Evolutionary conservation across 2,797 vertebrate species (phyloP).

Genomic region (Uromys caudimaculatus): DNA sequence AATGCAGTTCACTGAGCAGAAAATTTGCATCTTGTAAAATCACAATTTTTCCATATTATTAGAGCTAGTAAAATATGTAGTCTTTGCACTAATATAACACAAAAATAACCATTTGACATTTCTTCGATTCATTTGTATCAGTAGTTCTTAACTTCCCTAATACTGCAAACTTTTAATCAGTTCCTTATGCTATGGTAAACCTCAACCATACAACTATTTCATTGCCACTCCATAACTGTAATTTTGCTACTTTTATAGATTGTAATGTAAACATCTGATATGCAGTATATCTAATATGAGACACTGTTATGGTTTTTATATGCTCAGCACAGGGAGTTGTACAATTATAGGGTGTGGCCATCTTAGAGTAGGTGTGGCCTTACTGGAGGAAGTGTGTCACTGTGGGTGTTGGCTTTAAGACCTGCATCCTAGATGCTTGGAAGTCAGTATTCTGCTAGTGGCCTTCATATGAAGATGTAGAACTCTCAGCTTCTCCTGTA

Average conservation of each 20-base stretch:
- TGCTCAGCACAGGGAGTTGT: too few species aligned
- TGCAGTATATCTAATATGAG: not conserved
- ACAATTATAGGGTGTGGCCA: too few species aligned
- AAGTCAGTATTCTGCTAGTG: too few species aligned
- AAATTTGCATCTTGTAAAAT: not conserved
- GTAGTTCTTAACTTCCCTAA: not conserved
- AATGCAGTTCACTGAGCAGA: not conserved
- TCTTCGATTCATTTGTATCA: not conserved
- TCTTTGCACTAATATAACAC: not conserved
- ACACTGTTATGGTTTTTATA: too few species aligned
- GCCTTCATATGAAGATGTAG: too few species aligned
- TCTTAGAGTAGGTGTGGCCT: too few species aligned
- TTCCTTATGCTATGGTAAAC: not conserved
- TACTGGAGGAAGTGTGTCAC: too few species aligned
- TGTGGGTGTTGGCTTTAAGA: too few species aligned
- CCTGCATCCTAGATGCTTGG: too few species aligned
- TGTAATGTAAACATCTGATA: not conserved
- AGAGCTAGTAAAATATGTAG: not conserved
- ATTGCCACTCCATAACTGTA: not conserved
- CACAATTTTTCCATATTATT: not conserved
- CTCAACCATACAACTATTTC: not conserved
- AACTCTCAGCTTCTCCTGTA: too few species aligned
- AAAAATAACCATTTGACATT: slow-evolving; percentile 15
- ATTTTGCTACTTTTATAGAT: not conserved
- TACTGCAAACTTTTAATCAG: not conserved